These are phyloP conservation scores for Hirtodrosophila confusa DNA, from an alignment of 2,888 invertebrate genomes.

Conservation along the genomic window DNA sequence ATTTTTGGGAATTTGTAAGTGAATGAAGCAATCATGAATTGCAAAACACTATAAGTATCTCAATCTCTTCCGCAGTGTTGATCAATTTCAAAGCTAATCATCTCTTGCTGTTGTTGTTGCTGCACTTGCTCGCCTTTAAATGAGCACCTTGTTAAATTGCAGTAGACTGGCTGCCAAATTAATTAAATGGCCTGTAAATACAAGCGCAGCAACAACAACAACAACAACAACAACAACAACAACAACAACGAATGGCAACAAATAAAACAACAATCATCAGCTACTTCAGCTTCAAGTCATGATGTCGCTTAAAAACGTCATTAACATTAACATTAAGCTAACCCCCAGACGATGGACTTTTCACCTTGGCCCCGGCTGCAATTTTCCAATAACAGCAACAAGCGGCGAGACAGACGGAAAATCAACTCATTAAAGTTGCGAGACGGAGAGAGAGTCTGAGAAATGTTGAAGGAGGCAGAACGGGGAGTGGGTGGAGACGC, in stretches of 20 bases:
- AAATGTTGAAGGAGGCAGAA: slow-evolving; percentile 21
- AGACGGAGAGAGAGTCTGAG: slow-evolving; percentile 42
- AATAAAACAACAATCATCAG: slow-evolving; percentile 40
- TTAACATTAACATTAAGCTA: slow-evolving; percentile 72
- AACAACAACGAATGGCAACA: not conserved
- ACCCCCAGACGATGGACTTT: slow-evolving; percentile 70
- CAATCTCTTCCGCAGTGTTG: slow-evolving; percentile 6
- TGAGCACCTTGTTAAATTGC: slow-evolving; percentile 35
- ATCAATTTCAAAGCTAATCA: slow-evolving; percentile 30
- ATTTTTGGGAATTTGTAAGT: too few relatives aligned
- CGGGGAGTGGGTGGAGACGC: slow-evolving; percentile 7
- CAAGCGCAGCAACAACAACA: slow-evolving; percentile 10
- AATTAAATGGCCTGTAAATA: slow-evolving; percentile 57
- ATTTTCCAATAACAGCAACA: slow-evolving; percentile 58
- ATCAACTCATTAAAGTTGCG: slow-evolving; percentile 69
- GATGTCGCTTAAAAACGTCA: slow-evolving; percentile 75
- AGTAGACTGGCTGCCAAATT: slow-evolving; percentile 48
- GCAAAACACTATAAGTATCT: too few relatives aligned
- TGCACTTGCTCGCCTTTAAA: slow-evolving; percentile 51
- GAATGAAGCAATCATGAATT: too few relatives aligned
- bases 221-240: slow-evolving; percentile 2
- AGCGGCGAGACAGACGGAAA: slow-evolving; percentile 36
- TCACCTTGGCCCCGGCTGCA: slow-evolving; percentile 71
- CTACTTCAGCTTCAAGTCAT: slow-evolving; percentile 52
- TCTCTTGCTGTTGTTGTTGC: slow-evolving; percentile 2